A percentile compares a stretch with the other conserved stretches of the same genome.
phyloP scores from a whole-genome alignment of 2,113 vertebrate genomes.

The Potamarius usumacintae region DNA sequence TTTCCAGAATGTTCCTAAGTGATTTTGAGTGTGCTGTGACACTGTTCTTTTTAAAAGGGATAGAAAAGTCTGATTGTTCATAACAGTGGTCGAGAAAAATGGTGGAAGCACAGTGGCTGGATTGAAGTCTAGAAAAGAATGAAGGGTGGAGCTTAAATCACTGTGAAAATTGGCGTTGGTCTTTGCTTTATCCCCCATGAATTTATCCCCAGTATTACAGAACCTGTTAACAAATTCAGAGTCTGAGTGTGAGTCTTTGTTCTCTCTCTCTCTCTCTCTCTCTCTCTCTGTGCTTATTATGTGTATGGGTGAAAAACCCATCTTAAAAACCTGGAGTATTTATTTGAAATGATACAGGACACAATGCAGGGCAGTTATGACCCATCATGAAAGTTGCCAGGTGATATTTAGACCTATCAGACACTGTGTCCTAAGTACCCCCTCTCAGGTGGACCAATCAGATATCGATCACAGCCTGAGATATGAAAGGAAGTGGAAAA shows the following conservation, averaged over 20 bases:
- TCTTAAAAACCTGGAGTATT: background rate
- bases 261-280: background rate
- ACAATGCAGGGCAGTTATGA: background rate
- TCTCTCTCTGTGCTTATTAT: background rate
- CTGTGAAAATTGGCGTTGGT: constrained; percentile 72
- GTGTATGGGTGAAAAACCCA: background rate
- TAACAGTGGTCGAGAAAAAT: background rate
- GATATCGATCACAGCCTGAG: constrained; percentile 45
- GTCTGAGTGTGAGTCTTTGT: background rate
- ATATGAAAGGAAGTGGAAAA: constrained; percentile 35
- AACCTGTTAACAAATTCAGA: constrained; percentile 45
- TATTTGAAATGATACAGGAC: background rate
- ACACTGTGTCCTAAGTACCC: constrained; percentile 12
- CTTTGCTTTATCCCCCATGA: constrained; percentile 73
- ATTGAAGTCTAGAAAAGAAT: background rate
- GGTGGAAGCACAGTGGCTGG: background rate
- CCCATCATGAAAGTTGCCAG: constrained; percentile 36
- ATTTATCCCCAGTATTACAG: constrained; percentile 70
- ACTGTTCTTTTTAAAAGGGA: background rate
- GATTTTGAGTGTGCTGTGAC: background rate
- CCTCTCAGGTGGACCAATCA: constrained; percentile 45
- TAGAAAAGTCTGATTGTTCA: background rate
- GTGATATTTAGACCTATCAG: constrained; percentile 43
- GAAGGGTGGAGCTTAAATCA: constrained; percentile 54
- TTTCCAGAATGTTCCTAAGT: background rate